Evolutionary conservation across 2,113 vertebrate species (phyloP).

Genomic region (Fulica atra): DNA sequence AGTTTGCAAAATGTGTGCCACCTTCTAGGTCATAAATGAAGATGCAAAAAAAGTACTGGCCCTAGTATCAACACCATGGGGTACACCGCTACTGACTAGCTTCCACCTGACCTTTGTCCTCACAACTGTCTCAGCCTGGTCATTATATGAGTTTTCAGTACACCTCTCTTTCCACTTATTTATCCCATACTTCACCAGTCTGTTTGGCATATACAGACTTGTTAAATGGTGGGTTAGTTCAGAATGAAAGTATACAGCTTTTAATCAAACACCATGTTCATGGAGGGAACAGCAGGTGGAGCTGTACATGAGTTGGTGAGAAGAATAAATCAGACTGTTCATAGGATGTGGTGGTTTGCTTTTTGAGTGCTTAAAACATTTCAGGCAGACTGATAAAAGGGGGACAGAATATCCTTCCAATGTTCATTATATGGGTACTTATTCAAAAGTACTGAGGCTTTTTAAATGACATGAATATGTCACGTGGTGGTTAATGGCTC

Average conservation of each 20-base stretch:
- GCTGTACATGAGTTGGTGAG: not conserved
- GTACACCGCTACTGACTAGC: too few species aligned
- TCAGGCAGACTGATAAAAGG: not conserved
- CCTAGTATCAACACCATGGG: too few species aligned
- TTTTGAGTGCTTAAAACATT: not conserved
- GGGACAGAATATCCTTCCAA: not conserved
- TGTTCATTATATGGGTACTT: not conserved
- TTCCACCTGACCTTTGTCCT: too few species aligned
- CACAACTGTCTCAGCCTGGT: too few species aligned
- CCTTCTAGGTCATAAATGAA: not conserved
- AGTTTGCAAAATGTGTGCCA: not conserved
- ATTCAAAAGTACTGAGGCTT: not conserved
- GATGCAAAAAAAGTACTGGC: not conserved
- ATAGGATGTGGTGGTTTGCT: accelerated
- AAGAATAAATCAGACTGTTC: not conserved
- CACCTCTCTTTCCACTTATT: too few species aligned
- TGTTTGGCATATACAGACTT: not conserved
- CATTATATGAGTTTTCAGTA: too few species aligned
- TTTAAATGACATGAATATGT: not conserved
- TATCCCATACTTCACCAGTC: too few species aligned
- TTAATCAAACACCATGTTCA: not conserved
- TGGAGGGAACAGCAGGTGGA: not conserved
- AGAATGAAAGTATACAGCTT: not conserved
- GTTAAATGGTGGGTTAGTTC: not conserved
- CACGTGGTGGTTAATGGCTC: too few species aligned